Conservation (phyloP, 2,888 invertebrate genomes). For the Xanthia togata region DNA sequence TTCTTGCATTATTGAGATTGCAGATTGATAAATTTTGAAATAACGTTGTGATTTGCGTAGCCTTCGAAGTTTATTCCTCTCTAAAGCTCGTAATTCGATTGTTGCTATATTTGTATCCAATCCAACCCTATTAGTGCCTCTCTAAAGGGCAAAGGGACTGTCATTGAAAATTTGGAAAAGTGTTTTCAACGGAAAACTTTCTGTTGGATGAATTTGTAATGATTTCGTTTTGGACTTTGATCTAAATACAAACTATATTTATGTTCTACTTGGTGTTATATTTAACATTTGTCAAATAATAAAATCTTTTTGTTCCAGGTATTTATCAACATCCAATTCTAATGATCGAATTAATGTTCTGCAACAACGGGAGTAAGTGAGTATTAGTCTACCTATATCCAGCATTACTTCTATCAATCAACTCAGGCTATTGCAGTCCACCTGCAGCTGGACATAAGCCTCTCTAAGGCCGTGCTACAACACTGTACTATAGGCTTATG, state of each 20-base stretch:
- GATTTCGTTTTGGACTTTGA: constrained; percentile 10
- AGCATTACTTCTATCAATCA: neutral
- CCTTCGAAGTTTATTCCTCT: constrained; percentile 57
- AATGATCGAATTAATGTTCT: neutral
- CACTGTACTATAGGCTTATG: neutral
- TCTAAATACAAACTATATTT: neutral
- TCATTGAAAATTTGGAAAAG: constrained; percentile 21
- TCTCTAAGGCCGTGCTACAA: too few relatives aligned
- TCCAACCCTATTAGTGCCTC: constrained; percentile 22
- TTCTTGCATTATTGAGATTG: constrained; percentile 59
- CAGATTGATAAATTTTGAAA: constrained; percentile 60
- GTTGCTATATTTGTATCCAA: constrained; percentile 30
- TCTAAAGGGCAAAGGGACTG: constrained; percentile 20
- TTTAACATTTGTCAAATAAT: constrained; percentile 6
- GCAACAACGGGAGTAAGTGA: constrained; percentile 2
- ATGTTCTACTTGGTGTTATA: neutral
- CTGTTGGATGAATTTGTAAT: constrained; percentile 16
- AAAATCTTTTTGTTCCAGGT: constrained; percentile 40
- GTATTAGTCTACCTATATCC: neutral
- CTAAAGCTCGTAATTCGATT: constrained; percentile 41
- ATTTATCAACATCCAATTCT: constrained; percentile 4
- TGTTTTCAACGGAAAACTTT: constrained; percentile 8
- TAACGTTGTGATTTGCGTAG: constrained; percentile 54
- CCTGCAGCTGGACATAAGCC: too few relatives aligned
- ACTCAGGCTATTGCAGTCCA: too few relatives aligned